Evolutionary conservation across 2,888 invertebrate species (phyloP).

Genomic region (Campaea margaritaria): DNA sequence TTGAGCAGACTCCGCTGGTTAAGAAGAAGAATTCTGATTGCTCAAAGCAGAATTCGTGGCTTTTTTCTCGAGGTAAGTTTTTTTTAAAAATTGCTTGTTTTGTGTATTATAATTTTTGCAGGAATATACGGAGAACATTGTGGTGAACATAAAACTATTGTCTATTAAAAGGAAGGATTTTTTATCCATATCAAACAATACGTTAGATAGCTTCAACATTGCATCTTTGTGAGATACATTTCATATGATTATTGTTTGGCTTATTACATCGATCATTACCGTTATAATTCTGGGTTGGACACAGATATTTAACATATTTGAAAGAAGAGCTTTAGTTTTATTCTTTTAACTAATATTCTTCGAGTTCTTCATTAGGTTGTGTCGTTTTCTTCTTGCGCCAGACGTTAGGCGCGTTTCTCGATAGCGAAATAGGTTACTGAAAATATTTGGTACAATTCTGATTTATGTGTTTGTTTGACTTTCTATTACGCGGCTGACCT

Average conservation of each 20-base stretch:
- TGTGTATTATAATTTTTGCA: no score
- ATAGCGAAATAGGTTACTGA: constrained; percentile 19
- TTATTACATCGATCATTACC: no score
- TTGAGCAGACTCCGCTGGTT: constrained; percentile 67
- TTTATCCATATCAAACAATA: neutral
- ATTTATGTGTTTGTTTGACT: constrained; percentile 21
- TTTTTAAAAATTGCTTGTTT: no score
- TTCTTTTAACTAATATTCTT: no score
- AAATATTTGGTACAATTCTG: constrained; percentile 17
- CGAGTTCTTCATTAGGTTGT: no score
- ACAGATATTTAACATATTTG: no score
- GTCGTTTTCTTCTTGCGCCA: neutral
- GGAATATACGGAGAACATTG: no score
- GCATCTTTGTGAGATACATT: neutral
- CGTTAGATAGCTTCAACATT: no score
- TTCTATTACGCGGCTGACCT: constrained; percentile 13
- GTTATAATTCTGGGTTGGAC: no score
- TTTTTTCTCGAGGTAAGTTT: constrained; percentile 73
- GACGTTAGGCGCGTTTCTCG: neutral
- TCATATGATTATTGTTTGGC: no score
- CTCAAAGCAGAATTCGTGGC: constrained; percentile 74
- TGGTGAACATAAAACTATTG: no score
- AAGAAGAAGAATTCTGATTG: constrained; percentile 74
- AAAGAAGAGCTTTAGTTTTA: no score
- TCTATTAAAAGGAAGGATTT: neutral